These are phyloP conservation scores for Metalampra italica DNA, from an alignment of 2,888 invertebrate species.

Conservation along the genomic window DNA sequence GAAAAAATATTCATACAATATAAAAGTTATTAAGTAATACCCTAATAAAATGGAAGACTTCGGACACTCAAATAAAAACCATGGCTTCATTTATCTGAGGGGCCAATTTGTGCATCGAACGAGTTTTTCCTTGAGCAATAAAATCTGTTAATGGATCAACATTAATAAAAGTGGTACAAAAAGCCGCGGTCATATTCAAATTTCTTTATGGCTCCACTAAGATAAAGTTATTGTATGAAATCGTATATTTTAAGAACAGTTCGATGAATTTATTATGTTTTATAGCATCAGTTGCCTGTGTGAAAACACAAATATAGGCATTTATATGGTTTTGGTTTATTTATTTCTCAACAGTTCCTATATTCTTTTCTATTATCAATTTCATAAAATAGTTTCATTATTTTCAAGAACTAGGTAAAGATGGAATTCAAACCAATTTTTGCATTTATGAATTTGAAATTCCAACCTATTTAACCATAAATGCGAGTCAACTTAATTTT, in stretches of 20 bases:
- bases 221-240: conserved; percentile 38
- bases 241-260: conserved; percentile 45
- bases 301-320: conserved; percentile 6
- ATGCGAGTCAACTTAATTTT: no score
- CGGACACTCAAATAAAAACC: conserved; percentile 45
- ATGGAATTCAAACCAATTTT: no score
- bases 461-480: no score
- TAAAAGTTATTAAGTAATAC: conserved; percentile 39
- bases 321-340: conserved; percentile 5
- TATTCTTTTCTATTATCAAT: no score
- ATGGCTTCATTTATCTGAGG: conserved; percentile 48
- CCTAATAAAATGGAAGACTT: conserved; percentile 45
- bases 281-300: conserved; percentile 23
- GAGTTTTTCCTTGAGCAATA: conserved; percentile 48
- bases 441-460: no score
- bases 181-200: conserved; percentile 49
- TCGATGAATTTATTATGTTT: conserved; percentile 31
- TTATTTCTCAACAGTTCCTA: not conserved
- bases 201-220: conserved; percentile 41
- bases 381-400: no score
- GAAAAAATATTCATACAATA: conserved; percentile 27
- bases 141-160: conserved; percentile 64
- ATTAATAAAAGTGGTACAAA: conserved; percentile 61
- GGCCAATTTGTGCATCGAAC: conserved; percentile 62
- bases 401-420: no score